These are phyloP conservation scores for Himalopsyche kuldschensis DNA, from an alignment of 2,888 invertebrate genomes.

Conservation along the genomic window DNA sequence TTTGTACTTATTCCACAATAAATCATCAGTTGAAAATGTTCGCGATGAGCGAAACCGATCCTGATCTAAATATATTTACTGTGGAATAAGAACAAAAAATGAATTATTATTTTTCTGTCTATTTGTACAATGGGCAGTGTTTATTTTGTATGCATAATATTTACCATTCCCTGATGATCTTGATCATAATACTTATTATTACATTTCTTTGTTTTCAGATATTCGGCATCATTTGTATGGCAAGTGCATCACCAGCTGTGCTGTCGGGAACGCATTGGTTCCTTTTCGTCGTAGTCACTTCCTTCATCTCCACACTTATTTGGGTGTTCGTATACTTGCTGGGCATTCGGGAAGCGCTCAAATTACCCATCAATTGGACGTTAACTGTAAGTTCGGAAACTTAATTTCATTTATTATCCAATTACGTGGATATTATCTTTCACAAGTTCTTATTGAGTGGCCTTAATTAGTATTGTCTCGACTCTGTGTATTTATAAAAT, in stretches of 20 bases:
- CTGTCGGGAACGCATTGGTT: slow-evolving; percentile 74
- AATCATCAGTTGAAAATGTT: too few relatives aligned
- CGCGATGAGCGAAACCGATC: too few relatives aligned
- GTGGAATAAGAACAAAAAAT: too few relatives aligned
- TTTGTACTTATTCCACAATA: too few relatives aligned
- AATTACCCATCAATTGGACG: slow-evolving; percentile 81
- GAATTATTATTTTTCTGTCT: too few relatives aligned
- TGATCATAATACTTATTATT: neutral
- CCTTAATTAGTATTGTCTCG: neutral
- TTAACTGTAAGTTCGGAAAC: slow-evolving; percentile 66
- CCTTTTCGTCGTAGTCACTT: slow-evolving; percentile 78
- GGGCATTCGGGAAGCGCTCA: slow-evolving; percentile 77
- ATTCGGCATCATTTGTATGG: slow-evolving; percentile 84
- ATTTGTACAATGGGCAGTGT: too few relatives aligned
- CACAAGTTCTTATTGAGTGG: neutral
- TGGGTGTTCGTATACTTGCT: slow-evolving; percentile 81
- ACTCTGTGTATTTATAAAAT: too few relatives aligned
- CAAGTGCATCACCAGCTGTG: slow-evolving; percentile 72
- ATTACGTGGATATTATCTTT: neutral
- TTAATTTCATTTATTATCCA: neutral
- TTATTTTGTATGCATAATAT: neutral
- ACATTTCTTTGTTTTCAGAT: slow-evolving; percentile 63
- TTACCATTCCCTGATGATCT: neutral
- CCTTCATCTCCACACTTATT: slow-evolving; percentile 80
- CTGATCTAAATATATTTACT: too few relatives aligned